Conservation (phyloP, 2,797 vertebrate genomes). For the Clarias platycephalus region DNA sequence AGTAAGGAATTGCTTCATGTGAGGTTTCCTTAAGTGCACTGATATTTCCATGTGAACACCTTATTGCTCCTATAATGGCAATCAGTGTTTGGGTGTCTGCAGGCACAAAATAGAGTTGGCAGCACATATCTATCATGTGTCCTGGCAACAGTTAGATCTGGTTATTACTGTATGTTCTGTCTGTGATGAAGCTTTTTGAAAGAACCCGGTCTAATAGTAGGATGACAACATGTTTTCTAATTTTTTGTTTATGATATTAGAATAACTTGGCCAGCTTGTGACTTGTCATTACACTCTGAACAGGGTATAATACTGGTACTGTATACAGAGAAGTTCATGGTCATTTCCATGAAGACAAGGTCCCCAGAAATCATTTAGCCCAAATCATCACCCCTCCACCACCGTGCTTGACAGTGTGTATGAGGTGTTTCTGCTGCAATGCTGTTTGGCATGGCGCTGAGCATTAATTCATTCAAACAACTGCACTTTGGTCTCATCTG, state of each 20-base stretch:
- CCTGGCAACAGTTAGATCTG: background rate
- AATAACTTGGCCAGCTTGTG: background rate
- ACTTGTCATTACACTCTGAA: background rate
- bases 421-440: no score
- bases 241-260: background rate
- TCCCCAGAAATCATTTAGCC: no score
- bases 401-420: no score
- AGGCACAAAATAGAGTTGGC: background rate
- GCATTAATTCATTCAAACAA: no score
- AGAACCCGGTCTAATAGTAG: background rate
- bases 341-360: no score
- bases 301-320: no score
- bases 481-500: no score
- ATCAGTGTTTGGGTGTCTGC: slow-evolving; percentile 16
- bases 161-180: background rate
- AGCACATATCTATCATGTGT: background rate
- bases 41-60: slow-evolving; percentile 34
- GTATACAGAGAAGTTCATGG: no score
- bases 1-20: slow-evolving; percentile 19
- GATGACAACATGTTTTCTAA: slow-evolving; percentile 14
- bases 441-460: no score
- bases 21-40: background rate
- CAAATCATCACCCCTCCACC: no score
- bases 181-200: background rate
- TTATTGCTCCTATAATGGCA: slow-evolving; percentile 6